Conservation (phyloP, 2,113 vertebrate species). For the Eretmochelys imbricata region DNA sequence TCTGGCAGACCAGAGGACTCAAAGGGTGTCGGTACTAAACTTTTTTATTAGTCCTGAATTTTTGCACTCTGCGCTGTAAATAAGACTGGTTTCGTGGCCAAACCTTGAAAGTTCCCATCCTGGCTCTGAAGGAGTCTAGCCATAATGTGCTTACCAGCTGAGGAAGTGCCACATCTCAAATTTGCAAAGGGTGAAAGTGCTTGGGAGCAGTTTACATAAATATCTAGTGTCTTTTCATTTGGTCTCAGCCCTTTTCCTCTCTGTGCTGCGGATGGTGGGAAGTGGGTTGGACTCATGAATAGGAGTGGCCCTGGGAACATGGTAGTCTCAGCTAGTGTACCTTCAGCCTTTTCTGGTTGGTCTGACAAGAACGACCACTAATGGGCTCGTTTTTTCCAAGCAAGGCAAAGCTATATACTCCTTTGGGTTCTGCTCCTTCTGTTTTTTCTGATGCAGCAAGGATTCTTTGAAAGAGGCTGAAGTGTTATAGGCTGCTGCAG, state of each 20-base stretch:
- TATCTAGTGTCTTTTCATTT: constrained; percentile 40
- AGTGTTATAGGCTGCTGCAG: background rate
- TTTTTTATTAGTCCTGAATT: background rate
- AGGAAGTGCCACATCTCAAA: background rate
- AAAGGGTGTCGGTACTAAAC: background rate
- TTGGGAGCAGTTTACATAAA: background rate
- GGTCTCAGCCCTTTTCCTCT: constrained; percentile 62
- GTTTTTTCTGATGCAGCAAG: background rate
- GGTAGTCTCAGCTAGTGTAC: constrained; percentile 35
- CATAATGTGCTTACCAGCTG: background rate
- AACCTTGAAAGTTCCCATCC: background rate
- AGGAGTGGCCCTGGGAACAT: constrained; percentile 73
- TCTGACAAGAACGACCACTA: background rate
- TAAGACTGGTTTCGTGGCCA: background rate
- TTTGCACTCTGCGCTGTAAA: background rate
- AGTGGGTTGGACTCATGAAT: constrained; percentile 78
- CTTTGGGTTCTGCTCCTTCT: background rate
- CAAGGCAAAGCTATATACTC: background rate
- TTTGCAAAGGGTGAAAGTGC: background rate
- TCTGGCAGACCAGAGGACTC: background rate
- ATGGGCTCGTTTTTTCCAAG: background rate
- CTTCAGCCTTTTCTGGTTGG: background rate
- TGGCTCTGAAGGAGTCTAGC: background rate
- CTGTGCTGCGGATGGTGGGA: constrained; percentile 68
- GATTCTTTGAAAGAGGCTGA: background rate